Evolutionary conservation across 92 coral and sea anemone species (phyloP).

Genomic region (Parazoanthus darwini): DNA sequence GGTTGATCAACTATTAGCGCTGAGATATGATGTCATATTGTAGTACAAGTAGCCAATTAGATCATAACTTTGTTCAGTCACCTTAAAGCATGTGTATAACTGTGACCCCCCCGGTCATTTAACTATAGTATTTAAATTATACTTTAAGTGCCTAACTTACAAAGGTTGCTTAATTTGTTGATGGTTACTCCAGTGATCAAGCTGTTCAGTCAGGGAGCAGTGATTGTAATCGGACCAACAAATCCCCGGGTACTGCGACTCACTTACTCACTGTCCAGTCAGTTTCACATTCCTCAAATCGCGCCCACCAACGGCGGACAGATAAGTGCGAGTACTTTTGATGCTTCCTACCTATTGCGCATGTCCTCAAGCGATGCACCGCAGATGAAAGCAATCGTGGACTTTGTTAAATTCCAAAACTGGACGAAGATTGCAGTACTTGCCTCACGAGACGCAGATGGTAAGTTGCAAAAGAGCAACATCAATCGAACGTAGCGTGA

Average conservation of each 20-base stretch:
- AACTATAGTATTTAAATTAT: no score
- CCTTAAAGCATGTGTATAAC: no score
- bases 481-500: neutral
- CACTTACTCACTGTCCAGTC: neutral
- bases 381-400: slow-evolving; percentile 51
- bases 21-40: no score
- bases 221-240: slow-evolving; percentile 1
- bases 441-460: slow-evolving; percentile 54
- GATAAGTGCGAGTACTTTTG: neutral
- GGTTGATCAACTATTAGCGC: no score
- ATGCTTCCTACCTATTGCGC: slow-evolving; percentile 48
- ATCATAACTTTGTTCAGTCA: no score
- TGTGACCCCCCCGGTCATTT: no score
- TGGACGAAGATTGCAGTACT: slow-evolving; percentile 65
- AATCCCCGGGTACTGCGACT: neutral
- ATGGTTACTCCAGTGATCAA: neutral
- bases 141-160: no score
- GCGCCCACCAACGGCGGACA: neutral
- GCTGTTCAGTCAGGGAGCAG: slow-evolving; percentile 2
- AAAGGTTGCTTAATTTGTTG: no score
- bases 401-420: slow-evolving; percentile 38
- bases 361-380: slow-evolving; percentile 54
- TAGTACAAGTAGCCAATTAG: no score
- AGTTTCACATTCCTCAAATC: slow-evolving; percentile 19
- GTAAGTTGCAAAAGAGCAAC: slow-evolving; percentile 16